These are phyloP conservation scores for Halictus ligatus DNA, from an alignment of 2,888 invertebrate species.

Conservation along the genomic window DNA sequence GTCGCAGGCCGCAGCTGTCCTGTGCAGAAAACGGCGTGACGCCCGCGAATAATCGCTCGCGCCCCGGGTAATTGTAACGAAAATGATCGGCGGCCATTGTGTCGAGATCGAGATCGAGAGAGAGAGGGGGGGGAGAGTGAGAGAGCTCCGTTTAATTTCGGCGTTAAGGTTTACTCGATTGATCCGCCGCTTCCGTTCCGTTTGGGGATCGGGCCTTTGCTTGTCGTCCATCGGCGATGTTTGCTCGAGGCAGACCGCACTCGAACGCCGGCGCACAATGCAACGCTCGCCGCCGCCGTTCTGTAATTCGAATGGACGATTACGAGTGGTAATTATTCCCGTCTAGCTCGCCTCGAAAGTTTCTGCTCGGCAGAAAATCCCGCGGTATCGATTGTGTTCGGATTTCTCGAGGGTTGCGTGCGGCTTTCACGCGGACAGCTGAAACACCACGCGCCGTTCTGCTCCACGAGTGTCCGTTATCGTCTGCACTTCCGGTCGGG, in stretches of 20 bases:
- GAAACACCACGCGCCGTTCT: neutral
- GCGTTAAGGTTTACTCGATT: constrained; percentile 64
- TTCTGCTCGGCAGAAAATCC: constrained; percentile 17
- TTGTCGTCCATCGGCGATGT: constrained; percentile 36
- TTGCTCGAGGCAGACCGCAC: constrained; percentile 26
- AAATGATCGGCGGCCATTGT: constrained; percentile 70
- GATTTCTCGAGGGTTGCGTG: constrained; percentile 20
- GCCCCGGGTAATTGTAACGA: constrained; percentile 61
- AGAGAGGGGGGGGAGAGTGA: neutral
- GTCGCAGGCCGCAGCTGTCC: constrained; percentile 68
- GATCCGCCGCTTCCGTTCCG: constrained; percentile 51
- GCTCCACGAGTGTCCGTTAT: neutral
- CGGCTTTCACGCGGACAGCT: neutral
- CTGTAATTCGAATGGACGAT: constrained; percentile 20
- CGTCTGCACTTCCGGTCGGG: neutral
- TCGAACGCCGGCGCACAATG: constrained; percentile 28
- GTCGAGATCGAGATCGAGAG: neutral
- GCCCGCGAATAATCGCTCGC: constrained; percentile 59
- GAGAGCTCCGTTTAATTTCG: constrained; percentile 56
- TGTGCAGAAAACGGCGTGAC: constrained; percentile 52
- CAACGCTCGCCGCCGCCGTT: constrained; percentile 14
- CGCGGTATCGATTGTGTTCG: constrained; percentile 17
- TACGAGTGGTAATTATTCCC: constrained; percentile 33
- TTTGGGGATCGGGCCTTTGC: constrained; percentile 22
- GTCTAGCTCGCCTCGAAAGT: constrained; percentile 16